Percentiles rank a stretch among this genome's conserved stretches.
Conservation (phyloP, 2,113 vertebrate genomes). For the Polyodon spathula region DNA sequence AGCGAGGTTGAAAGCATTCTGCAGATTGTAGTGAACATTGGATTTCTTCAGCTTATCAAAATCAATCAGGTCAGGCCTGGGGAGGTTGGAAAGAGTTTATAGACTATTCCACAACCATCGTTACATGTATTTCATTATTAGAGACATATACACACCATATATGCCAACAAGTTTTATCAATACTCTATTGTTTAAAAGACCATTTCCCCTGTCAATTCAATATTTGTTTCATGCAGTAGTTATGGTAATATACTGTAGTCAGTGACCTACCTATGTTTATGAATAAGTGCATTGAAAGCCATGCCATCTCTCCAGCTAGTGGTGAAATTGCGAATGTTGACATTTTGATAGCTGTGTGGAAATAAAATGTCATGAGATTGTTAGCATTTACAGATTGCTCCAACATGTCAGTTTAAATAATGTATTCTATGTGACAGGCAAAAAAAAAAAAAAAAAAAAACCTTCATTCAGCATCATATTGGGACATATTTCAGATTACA, state of each 20-base stretch:
- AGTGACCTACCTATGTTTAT: constrained; percentile 81
- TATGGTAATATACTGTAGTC: too few species aligned
- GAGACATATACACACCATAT: background rate
- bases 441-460: constrained; percentile 16
- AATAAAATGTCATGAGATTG: too few species aligned
- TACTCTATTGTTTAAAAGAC: too few species aligned
- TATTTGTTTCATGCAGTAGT: too few species aligned
- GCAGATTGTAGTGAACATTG: constrained; percentile 93
- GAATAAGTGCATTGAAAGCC: constrained; percentile 96
- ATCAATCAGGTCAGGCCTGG: constrained; percentile 90
- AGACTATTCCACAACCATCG: too few species aligned
- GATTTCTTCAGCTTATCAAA: constrained; percentile 97
- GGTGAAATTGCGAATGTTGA: constrained; percentile 94
- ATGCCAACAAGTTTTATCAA: too few species aligned
- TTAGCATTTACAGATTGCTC: too few species aligned
- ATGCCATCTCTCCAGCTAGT: constrained; percentile 96
- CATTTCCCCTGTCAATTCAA: too few species aligned
- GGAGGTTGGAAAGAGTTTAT: constrained; percentile 13
- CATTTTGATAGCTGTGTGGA: constrained; percentile 75
- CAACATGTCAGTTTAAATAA: too few species aligned
- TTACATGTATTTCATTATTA: background rate
- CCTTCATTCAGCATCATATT: background rate
- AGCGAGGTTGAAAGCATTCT: constrained; percentile 93
- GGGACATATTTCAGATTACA: too few species aligned
- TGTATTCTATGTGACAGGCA: constrained; percentile 6